phyloP scores from a whole-genome alignment of 2,888 invertebrate species.

The Iselma pallidipennis region DNA sequence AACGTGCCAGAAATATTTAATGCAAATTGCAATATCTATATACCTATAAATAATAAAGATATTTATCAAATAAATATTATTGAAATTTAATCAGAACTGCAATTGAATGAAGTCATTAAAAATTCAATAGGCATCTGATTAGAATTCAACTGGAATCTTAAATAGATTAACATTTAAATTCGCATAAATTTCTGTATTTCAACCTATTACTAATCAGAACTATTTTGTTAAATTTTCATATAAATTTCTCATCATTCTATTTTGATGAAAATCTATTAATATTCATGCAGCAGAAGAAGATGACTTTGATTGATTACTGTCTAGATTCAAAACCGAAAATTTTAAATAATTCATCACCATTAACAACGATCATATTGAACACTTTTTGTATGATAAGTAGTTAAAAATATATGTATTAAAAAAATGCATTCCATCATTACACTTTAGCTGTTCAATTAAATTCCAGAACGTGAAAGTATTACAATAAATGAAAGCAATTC shows the following conservation, averaged over 20 bases:
- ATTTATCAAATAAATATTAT: no score
- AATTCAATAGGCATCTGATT: not conserved
- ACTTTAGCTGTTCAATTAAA: not conserved
- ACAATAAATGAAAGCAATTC: not conserved
- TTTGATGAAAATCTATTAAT: not conserved
- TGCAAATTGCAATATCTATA: no score
- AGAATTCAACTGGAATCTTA: not conserved
- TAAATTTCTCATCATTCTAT: no score
- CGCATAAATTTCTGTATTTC: no score
- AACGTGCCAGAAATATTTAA: no score
- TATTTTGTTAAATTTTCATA: no score
- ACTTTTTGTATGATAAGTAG: not conserved
- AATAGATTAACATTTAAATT: no score
- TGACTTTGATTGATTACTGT: not conserved
- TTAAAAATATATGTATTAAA: no score
- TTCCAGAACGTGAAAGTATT: slow-evolving; percentile 3
- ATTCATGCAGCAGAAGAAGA: not conserved
- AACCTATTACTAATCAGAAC: no score
- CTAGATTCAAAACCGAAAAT: not conserved
- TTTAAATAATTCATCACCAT: not conserved
- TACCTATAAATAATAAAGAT: no score
- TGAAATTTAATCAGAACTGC: not conserved
- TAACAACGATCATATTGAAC: not conserved
- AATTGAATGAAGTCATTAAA: not conserved
- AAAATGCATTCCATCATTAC: no score